Conservation (phyloP, 2,113 vertebrate genomes). For the Eonycteris spelaea region DNA sequence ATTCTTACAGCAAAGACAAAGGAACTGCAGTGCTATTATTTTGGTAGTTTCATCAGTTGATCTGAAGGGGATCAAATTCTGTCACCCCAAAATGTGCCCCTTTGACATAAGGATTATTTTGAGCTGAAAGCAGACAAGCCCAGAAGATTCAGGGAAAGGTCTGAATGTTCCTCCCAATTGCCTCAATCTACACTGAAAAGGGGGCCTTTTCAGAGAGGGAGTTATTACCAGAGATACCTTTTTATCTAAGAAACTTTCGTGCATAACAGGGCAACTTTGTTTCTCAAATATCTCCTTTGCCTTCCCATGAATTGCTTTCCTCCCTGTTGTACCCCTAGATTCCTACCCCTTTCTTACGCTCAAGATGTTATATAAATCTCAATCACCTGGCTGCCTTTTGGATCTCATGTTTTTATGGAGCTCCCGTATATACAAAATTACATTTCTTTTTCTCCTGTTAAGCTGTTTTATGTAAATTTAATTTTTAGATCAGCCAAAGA, state of each 20-base stretch:
- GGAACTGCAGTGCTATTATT: not conserved
- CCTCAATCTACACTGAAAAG: not conserved
- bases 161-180: not conserved
- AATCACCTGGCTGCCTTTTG: not conserved
- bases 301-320: not conserved
- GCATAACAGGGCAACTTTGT: not conserved
- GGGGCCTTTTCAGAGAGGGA: not conserved
- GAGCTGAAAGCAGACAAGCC: not conserved
- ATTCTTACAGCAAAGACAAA: not conserved
- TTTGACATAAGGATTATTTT: not conserved
- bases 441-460: not conserved
- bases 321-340: not conserved
- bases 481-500: not conserved
- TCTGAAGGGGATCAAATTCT: not conserved
- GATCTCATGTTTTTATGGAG: not conserved
- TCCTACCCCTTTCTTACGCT: not conserved
- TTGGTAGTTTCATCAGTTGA: not conserved
- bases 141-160: not conserved
- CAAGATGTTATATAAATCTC: not conserved
- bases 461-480: not conserved
- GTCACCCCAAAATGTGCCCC: not conserved
- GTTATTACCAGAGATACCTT: too few species aligned
- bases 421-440: not conserved
- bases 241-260: not conserved
- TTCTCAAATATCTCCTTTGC: not conserved